Evolutionary conservation across 2,113 vertebrate species (phyloP).

Genomic region (Pyrgilauda ruficollis): DNA sequence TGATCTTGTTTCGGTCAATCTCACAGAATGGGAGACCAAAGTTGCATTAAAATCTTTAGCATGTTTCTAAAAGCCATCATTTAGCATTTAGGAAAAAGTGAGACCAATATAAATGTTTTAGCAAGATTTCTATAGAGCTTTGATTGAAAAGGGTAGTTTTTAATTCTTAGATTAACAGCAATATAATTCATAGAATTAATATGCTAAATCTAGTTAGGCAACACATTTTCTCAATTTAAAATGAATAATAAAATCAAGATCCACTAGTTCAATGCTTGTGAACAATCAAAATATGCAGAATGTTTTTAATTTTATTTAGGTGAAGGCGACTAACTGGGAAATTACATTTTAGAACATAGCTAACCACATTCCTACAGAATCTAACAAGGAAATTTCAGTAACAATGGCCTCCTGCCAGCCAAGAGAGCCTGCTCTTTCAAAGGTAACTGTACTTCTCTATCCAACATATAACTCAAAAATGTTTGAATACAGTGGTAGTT

Average conservation of each 20-base stretch:
- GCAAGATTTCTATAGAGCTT: background rate
- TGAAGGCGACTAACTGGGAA: background rate
- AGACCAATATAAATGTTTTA: background rate
- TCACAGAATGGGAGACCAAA: background rate
- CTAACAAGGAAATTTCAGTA: background rate
- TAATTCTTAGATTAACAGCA: background rate
- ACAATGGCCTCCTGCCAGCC: background rate
- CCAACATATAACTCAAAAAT: background rate
- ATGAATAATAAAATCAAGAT: background rate
- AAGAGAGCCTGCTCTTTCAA: background rate
- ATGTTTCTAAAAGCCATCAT: background rate
- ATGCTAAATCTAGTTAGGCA: background rate
- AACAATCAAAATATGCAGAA: background rate
- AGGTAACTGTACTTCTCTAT: background rate
- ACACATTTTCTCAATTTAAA: background rate
- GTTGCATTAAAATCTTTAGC: background rate
- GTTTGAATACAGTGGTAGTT: background rate
- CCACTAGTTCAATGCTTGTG: background rate
- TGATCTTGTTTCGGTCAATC: background rate
- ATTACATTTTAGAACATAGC: background rate
- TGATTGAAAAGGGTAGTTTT: background rate
- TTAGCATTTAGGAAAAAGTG: background rate
- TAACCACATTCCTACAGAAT: background rate
- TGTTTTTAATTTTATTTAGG: background rate
- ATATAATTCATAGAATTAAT: background rate